A percentile compares a stretch with the other conserved stretches of the same genome.
These are phyloP conservation scores for Monopterus albus DNA, from an alignment of 2,113 vertebrate species.

Conservation along the genomic window DNA sequence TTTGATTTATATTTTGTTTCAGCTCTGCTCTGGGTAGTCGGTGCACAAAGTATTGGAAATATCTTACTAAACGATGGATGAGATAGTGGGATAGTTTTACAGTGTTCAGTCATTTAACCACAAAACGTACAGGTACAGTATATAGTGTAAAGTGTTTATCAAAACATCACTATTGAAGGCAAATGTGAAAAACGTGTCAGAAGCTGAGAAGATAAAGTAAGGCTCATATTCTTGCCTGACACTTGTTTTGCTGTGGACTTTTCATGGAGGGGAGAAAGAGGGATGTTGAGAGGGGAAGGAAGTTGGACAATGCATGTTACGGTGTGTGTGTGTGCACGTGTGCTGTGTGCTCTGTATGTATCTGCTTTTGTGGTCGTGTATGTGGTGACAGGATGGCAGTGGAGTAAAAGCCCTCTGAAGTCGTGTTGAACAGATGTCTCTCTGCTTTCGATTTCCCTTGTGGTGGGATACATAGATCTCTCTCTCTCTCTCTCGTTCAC, in stretches of 20 bases:
- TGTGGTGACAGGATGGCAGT: slow-evolving; percentile 74
- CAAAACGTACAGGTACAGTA: background rate
- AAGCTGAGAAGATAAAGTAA: slow-evolving; percentile 2
- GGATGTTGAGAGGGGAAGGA: background rate
- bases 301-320: background rate
- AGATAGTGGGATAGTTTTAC: too few species aligned
- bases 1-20: background rate
- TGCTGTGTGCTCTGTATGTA: slow-evolving; percentile 36
- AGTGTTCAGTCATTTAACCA: background rate
- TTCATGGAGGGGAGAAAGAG: background rate
- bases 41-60: background rate
- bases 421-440: slow-evolving; percentile 73
- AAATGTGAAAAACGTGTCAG: background rate
- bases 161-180: too few species aligned
- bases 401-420: slow-evolving; percentile 74
- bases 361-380: slow-evolving; percentile 56
- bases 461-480: slow-evolving; percentile 32
- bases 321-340: slow-evolving; percentile 26
- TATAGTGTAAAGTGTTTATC: background rate
- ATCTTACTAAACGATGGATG: background rate
- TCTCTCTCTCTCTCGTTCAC: background rate
- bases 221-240: background rate
- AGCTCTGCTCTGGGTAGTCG: background rate
- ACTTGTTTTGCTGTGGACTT: slow-evolving; percentile 10
- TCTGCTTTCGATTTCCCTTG: slow-evolving; percentile 49